phyloP scores from a whole-genome alignment of 2,797 vertebrate genomes.

The Ataeniobius toweri region DNA sequence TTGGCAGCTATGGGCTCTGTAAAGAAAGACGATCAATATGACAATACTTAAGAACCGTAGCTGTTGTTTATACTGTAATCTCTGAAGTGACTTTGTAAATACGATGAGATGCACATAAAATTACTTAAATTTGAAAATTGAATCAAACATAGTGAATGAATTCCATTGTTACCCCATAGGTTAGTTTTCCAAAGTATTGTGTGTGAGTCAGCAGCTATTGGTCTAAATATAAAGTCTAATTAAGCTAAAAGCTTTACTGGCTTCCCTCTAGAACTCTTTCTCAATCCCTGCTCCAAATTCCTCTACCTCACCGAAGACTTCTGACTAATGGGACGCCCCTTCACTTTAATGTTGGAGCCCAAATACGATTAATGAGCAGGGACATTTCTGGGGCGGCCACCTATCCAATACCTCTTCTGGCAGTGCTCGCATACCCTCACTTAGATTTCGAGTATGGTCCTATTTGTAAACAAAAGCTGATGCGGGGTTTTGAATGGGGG shows the following conservation, averaged over 20 bases:
- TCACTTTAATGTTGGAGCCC: slow-evolving; percentile 67
- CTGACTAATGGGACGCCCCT: slow-evolving; percentile 75
- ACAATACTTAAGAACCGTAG: slow-evolving; percentile 16
- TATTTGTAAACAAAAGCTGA: slow-evolving; percentile 71
- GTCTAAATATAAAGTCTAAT: slow-evolving; percentile 85
- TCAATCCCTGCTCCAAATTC: slow-evolving; percentile 77
- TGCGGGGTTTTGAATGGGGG: slow-evolving; percentile 12
- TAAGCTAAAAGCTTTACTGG: slow-evolving; percentile 91
- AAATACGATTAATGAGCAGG: slow-evolving; percentile 81
- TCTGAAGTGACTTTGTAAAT: slow-evolving; percentile 22
- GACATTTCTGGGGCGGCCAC: slow-evolving; percentile 61
- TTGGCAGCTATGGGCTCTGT: slow-evolving; percentile 30
- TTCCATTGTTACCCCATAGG: slow-evolving; percentile 53
- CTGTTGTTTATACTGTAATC: slow-evolving; percentile 39
- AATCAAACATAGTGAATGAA: slow-evolving; percentile 17
- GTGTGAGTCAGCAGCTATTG: slow-evolving; percentile 70
- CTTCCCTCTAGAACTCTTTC: slow-evolving; percentile 67
- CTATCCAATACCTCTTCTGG: slow-evolving; percentile 65
- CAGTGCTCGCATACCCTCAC: slow-evolving; percentile 61
- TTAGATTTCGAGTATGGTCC: slow-evolving; percentile 68
- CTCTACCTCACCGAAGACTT: slow-evolving; percentile 66
- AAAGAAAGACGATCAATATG: slow-evolving; percentile 48
- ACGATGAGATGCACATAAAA: slow-evolving; percentile 9
- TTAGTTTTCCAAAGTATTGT: slow-evolving; percentile 52
- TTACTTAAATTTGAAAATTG: slow-evolving; percentile 34